Percentiles rank a stretch among this genome's conserved stretches.
Conservation (phyloP, 2,113 vertebrate genomes). For the Actenoides lindsayi region DNA sequence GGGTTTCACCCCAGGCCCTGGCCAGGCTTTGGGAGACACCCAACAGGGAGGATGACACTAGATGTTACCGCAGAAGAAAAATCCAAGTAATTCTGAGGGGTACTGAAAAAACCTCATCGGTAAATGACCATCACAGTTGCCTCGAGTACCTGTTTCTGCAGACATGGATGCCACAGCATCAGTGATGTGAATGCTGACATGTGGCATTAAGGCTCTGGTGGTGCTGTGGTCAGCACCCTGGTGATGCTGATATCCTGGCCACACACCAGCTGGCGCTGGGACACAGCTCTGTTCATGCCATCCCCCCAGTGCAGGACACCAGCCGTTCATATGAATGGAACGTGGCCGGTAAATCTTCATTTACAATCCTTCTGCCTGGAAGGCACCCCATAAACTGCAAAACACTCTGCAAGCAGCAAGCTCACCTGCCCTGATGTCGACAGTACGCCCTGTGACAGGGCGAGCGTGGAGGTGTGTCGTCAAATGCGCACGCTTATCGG, state of each 20-base stretch:
- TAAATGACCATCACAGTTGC: no score
- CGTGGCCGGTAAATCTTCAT: background rate
- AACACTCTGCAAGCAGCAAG: background rate
- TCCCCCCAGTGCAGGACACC: background rate
- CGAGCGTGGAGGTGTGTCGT: fast-evolving
- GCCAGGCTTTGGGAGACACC: no score
- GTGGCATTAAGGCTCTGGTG: background rate
- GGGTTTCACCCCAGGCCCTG: no score
- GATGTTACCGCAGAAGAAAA: no score
- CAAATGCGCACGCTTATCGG: fast-evolving
- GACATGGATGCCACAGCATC: fast-evolving
- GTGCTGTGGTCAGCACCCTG: fast-evolving
- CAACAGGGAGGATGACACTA: no score
- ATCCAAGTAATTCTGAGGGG: no score
- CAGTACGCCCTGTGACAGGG: no score
- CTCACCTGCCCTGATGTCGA: background rate
- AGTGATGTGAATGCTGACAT: fast-evolving
- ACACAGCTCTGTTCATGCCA: fast-evolving
- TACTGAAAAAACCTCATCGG: background rate
- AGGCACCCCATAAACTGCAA: background rate
- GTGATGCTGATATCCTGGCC: background rate
- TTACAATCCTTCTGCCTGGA: background rate
- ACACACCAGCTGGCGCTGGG: fast-evolving
- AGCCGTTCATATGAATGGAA: background rate
- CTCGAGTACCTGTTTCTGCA: background rate